Conservation (phyloP, 2,888 invertebrate genomes). For the Malthinus seriepunctatus region DNA sequence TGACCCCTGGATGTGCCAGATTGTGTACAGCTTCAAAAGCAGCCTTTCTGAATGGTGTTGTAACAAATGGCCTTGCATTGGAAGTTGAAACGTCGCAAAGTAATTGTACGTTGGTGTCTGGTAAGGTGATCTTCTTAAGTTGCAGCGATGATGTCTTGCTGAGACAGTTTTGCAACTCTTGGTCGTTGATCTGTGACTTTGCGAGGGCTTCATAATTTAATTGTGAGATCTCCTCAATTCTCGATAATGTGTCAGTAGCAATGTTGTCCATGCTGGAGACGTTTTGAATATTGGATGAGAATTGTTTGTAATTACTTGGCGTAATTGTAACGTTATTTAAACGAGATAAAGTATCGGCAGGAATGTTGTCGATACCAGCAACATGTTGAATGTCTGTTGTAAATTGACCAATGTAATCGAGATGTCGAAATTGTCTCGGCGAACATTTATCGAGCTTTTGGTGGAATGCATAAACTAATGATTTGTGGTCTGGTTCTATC, state of each 20-base stretch:
- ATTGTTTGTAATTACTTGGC: background rate
- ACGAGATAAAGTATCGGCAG: constrained; percentile 2
- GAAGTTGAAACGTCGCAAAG: background rate
- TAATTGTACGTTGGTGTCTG: background rate
- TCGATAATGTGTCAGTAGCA: background rate
- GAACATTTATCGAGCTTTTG: constrained; percentile 35
- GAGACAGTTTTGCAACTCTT: background rate
- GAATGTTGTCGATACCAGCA: background rate
- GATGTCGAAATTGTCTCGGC: constrained; percentile 12
- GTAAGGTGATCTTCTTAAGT: background rate
- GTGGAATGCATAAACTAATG: background rate
- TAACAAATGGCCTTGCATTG: background rate
- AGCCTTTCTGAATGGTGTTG: background rate
- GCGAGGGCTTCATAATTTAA: background rate
- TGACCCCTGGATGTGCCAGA: no score
- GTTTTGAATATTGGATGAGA: background rate
- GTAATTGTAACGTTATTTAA: background rate
- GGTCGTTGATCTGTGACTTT: background rate
- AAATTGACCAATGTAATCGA: constrained; percentile 16
- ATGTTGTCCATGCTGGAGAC: background rate
- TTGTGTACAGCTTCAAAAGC: no score
- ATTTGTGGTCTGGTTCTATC: background rate
- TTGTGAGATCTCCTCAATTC: background rate
- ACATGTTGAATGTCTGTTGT: constrained; percentile 12
- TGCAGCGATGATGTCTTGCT: background rate